Conservation (phyloP, 2,797 vertebrate species). For the Gastrophryne carolinensis region DNA sequence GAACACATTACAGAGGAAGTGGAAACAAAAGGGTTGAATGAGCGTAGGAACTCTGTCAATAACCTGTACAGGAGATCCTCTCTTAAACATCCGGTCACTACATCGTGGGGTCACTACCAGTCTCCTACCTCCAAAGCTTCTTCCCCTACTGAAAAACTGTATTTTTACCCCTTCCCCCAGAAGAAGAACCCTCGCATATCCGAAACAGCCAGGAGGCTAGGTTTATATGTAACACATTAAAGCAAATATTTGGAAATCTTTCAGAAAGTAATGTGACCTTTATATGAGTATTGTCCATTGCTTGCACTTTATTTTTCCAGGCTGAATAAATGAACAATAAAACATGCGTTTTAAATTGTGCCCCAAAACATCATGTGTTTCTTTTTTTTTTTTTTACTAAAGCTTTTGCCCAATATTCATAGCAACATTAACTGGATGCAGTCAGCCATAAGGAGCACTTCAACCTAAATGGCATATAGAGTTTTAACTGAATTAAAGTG, state of each 20-base stretch:
- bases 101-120: background rate
- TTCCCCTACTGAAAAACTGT: constrained; percentile 55
- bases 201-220: constrained; percentile 79
- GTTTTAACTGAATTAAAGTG: no score
- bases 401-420: no score
- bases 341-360: background rate
- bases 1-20: background rate
- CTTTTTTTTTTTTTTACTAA: no score
- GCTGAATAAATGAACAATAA: background rate
- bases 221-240: constrained; percentile 79
- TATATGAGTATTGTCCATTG: background rate
- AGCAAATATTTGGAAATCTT: constrained; percentile 16
- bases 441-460: no score
- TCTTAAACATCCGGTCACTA: constrained; percentile 40
- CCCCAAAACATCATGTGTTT: no score
- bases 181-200: constrained; percentile 78
- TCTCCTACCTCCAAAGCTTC: background rate
- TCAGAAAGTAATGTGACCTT: constrained; percentile 4
- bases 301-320: constrained; percentile 1
- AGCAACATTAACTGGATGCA: no score
- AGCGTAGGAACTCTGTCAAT: background rate
- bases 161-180: constrained; percentile 80
- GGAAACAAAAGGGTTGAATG: background rate
- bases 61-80: constrained; percentile 42
- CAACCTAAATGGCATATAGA: no score